Conservation (phyloP, 2,888 invertebrate genomes). For the Dendrolimus pini region DNA sequence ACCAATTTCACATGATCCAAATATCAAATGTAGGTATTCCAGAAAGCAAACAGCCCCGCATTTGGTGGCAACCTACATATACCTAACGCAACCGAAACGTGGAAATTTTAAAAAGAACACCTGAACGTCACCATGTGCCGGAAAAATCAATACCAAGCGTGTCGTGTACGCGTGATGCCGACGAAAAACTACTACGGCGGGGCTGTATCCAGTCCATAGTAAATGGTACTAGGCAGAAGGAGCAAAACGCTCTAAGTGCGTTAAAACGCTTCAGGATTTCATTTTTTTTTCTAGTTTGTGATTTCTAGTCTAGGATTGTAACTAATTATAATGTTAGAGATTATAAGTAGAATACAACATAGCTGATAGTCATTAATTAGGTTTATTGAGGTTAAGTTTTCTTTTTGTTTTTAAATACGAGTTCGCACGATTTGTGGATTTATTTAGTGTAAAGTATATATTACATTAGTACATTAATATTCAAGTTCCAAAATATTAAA, state of each 20-base stretch:
- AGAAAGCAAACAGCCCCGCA: neutral
- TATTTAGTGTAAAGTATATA: too few species aligned
- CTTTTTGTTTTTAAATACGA: too few species aligned
- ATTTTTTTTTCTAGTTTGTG: too few species aligned
- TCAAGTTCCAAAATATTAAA: too few species aligned
- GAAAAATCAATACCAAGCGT: conserved; percentile 69
- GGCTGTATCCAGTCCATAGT: conserved; percentile 14
- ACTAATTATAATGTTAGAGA: too few species aligned
- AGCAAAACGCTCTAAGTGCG: neutral
- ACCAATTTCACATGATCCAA: neutral
- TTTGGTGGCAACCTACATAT: neutral
- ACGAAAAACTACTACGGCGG: conserved; percentile 70
- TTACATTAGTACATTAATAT: too few species aligned
- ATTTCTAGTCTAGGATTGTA: too few species aligned
- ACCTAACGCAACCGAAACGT: neutral
- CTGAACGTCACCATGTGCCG: conserved; percentile 62
- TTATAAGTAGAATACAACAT: too few species aligned
- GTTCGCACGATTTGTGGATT: too few species aligned
- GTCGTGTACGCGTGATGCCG: conserved; percentile 71
- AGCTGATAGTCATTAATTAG: too few species aligned
- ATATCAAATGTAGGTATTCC: neutral
- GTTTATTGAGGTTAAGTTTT: too few species aligned
- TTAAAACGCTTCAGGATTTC: too few species aligned
- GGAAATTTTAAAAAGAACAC: conserved; percentile 22
- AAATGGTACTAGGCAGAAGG: neutral